Base-by-base conservation (phyloP, 2,113 vertebrate species). In the Takifugu flavidus region DNA sequence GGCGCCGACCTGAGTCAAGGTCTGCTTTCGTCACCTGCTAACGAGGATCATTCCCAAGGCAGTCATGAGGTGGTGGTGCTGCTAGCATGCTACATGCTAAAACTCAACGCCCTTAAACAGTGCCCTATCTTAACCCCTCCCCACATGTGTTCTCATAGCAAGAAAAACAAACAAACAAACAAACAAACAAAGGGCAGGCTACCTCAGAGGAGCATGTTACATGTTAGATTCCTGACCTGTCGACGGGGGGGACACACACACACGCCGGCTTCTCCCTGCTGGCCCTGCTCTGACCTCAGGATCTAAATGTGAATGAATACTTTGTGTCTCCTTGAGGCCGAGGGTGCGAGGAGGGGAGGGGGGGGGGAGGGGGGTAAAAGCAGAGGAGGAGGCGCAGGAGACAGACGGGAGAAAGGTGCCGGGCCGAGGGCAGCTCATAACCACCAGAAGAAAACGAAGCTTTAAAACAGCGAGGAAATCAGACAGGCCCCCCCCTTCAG, bases 251-350 rank as follows among this genome's bases (percentile, higher is more conserved):
- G 20, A 20, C 20, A 20, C 20, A 20, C 20, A 20, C 20, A 75
- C 78, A 86, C 53, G 62, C 71, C 58, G 75, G 85, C 81, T 86
- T 85, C 86, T 87, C 80, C 75, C 75, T 73, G 74, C 89, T 93
- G 90, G 89, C 92, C 92, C 87, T 90, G 84, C 78, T 78, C 69
- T 91, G 92, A 93, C 92, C 92, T 90, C 88, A 43, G 79, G 84
- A 90, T 91, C 92, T 91, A 90, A 91, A 92, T 89, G 86, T 92
- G 90, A 92, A 92, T 91, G 91, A 92, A 87, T 89, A 92, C 90
- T 90, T 89, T 91, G 89, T 92, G 89, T 90, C 88, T 90, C 86
- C 84, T 82, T 76, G 82, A 80, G 88, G 80, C 84, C 79, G 71
- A 77, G 82, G 68, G 83, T 46, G 45, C 1, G 75, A 61, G 66